These are phyloP conservation scores for Triplophysa rosa DNA, from an alignment of 2,113 vertebrate genomes.

Conservation along the genomic window DNA sequence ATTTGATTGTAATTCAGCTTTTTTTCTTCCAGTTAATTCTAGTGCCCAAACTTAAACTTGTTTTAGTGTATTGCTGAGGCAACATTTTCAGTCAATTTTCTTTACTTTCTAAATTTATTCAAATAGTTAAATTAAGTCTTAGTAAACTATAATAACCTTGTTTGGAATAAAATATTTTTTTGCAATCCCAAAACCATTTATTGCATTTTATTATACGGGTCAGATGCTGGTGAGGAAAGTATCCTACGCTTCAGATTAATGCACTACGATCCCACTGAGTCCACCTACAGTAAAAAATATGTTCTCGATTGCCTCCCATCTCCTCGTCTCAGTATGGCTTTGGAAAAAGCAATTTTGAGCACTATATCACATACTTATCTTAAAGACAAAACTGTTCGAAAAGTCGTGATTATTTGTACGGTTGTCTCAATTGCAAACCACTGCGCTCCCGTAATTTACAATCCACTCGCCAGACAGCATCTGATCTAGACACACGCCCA, in stretches of 20 bases:
- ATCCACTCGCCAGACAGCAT: background rate
- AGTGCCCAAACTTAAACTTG: no score
- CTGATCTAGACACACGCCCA: background rate
- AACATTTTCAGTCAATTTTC: no score
- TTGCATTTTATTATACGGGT: background rate
- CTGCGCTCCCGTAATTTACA: slow-evolving; percentile 56
- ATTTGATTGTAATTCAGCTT: no score
- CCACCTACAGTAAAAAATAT: slow-evolving; percentile 9
- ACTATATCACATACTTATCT: slow-evolving; percentile 75
- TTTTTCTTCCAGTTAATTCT: no score
- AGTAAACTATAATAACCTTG: no score
- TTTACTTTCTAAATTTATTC: no score
- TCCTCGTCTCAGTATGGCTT: slow-evolving; percentile 60
- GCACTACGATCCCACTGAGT: slow-evolving; percentile 55
- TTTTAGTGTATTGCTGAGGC: no score
- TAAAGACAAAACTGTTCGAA: slow-evolving; percentile 47
- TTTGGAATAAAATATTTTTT: no score
- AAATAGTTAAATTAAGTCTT: no score
- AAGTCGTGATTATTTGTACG: slow-evolving; percentile 8
- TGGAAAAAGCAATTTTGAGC: slow-evolving; percentile 70
- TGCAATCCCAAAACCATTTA: background rate
- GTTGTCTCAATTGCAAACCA: slow-evolving; percentile 14
- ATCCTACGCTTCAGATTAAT: slow-evolving; percentile 63
- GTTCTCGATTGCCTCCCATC: background rate
- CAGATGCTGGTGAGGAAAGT: background rate